Evolutionary conservation across 2,888 invertebrate genomes (phyloP), one percentile per base, ranked within the genome.

Genomic region (Perdita meconis): DNA sequence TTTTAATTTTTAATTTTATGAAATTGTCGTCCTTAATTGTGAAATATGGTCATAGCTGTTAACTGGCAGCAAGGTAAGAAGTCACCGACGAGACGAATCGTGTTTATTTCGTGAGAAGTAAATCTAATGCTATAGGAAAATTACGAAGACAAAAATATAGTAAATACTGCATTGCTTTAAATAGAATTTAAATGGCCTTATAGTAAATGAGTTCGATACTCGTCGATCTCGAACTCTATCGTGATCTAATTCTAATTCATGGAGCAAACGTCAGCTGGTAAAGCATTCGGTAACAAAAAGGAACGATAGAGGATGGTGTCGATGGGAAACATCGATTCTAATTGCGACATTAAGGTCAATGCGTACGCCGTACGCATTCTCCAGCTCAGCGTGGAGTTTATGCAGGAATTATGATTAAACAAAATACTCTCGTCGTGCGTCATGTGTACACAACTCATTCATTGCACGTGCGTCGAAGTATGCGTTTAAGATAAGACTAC

Each of bases 331-430:
- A 34, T 26, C 47, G 55, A 63, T 55, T 38, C 12, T n/a, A 50
- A 64, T 68, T 72, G 53, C 67, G 36, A 53, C 63, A 75, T 40
- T 66, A 38, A 10, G 51, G 55, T 60, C 42, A 78, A 69, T 71
- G 70, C 34, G 51, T 74, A 59, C 44, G n/a, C n/a, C 34, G 51
- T 74, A 47, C 77, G 50, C 63, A 60, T 75, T 76, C 42, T 42
- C 19, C 42, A 47, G 2, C 42, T 56, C 5, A n/a, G n/a, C 10
- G 30, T 26, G 22, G 12, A 3, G 30, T 61, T 42, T 24, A 34
- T 57, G 42, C 34, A 42, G 36, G 44, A 44, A 75, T 61, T 68
- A 64, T 68, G 73, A 75, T 75, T 68, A 68, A 77, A 64, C 34
- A 55, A 22, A 74, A 76, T 75, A 22, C 24, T 59, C 57, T 2